Evolutionary conservation across 2,888 invertebrate species (phyloP).

Genomic region (Cheilosia impressa): DNA sequence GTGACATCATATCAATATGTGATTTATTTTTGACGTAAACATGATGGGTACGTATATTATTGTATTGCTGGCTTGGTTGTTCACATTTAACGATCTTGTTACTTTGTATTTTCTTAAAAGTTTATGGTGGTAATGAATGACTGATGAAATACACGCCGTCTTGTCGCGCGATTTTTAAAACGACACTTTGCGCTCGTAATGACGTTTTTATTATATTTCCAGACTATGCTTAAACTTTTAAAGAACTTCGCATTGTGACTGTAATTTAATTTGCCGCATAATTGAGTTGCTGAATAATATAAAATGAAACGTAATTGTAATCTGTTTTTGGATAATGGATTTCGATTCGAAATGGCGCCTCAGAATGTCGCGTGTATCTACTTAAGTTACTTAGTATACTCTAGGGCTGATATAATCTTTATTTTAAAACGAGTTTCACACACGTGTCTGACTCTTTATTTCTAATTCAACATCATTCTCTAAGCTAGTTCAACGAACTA

Average conservation of each 20-base stretch:
- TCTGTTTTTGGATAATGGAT: slow-evolving; percentile 2
- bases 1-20: slow-evolving; percentile 27
- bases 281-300: neutral
- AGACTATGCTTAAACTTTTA: neutral
- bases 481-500: no score
- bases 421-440: no score
- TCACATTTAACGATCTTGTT: slow-evolving; percentile 33
- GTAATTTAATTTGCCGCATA: slow-evolving; percentile 15
- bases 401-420: neutral
- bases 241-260: slow-evolving; percentile 15
- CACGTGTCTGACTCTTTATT: no score
- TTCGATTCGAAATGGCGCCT: neutral
- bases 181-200: neutral
- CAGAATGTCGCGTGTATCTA: neutral
- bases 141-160: neutral
- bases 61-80: neutral
- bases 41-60: neutral
- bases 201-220: slow-evolving; percentile 2
- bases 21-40: slow-evolving; percentile 19
- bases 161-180: slow-evolving; percentile 1
- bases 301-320: slow-evolving; percentile 17
- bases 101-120: slow-evolving; percentile 25
- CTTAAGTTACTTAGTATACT: neutral
- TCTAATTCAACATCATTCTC: no score
- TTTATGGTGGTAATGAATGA: slow-evolving; percentile 22